phyloP scores from a whole-genome alignment of 2,888 invertebrate genomes.

The Heliconius erato region DNA sequence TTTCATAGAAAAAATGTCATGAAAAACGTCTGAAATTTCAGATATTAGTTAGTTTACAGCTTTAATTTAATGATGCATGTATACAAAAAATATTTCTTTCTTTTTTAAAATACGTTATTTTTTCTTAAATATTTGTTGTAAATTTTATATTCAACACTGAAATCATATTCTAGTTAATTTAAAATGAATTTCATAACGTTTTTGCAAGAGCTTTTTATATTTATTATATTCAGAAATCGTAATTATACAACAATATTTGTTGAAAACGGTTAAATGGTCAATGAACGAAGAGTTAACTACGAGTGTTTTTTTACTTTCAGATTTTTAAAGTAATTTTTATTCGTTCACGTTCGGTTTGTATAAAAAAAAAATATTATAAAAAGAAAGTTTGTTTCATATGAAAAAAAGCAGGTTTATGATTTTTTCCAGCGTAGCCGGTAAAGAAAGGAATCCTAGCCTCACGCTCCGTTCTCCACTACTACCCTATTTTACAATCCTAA shows the following conservation, averaged over 20 bases:
- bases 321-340: not conserved
- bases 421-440: no score
- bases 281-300: not conserved
- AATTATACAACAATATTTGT: constrained; percentile 15
- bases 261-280: not conserved
- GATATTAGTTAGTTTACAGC: no score
- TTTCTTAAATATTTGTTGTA: not conserved
- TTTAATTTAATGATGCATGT: no score
- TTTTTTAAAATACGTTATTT: no score
- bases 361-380: not conserved
- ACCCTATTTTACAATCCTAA: no score
- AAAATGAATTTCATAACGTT: not conserved
- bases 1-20: no score
- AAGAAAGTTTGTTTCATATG: no score
- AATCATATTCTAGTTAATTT: not conserved
- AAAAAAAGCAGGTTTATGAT: no score
- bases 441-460: no score
- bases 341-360: not conserved
- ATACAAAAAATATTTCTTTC: no score
- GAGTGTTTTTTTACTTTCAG: not conserved
- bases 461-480: no score
- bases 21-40: no score
- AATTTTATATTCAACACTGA: not conserved
- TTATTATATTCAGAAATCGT: not conserved
- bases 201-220: not conserved